These are phyloP conservation scores for Oreocharis arfaki DNA, from an alignment of 2,113 vertebrate species.

Conservation along the genomic window DNA sequence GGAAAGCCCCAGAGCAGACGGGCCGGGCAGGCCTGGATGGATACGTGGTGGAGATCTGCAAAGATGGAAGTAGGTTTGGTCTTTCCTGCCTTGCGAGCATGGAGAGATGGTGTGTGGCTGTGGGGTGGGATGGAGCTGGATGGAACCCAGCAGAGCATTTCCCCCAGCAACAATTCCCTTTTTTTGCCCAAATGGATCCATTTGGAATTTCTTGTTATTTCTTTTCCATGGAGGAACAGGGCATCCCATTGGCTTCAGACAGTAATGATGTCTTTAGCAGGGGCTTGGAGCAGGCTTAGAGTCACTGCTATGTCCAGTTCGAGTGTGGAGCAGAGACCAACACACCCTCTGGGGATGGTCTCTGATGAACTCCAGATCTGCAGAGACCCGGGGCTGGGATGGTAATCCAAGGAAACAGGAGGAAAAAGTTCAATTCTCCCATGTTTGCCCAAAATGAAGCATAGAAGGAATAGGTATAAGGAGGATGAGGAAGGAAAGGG, in stretches of 20 bases:
- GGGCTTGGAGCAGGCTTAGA: neutral
- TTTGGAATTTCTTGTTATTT: neutral
- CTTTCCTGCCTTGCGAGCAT: neutral
- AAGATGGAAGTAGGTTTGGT: conserved; percentile 83
- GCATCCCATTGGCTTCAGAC: neutral
- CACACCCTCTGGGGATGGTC: neutral
- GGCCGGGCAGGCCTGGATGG: conserved; percentile 79
- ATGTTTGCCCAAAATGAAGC: neutral
- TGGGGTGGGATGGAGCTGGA: neutral
- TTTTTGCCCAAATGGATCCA: neutral
- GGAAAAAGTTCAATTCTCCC: neutral
- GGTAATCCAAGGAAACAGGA: neutral
- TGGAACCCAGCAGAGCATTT: accelerated
- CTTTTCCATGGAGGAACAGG: neutral
- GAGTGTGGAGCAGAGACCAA: neutral
- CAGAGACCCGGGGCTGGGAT: neutral
- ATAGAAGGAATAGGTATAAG: neutral
- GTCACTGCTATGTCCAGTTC: neutral
- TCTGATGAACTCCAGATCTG: neutral
- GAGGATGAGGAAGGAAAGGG: neutral
- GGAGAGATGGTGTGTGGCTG: neutral
- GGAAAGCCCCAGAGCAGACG: conserved; percentile 77
- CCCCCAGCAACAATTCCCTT: neutral
- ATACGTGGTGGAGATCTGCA: conserved; percentile 84
- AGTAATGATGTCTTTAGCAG: neutral